Conservation (phyloP, 2,113 vertebrate species). For the Pagrus major region DNA sequence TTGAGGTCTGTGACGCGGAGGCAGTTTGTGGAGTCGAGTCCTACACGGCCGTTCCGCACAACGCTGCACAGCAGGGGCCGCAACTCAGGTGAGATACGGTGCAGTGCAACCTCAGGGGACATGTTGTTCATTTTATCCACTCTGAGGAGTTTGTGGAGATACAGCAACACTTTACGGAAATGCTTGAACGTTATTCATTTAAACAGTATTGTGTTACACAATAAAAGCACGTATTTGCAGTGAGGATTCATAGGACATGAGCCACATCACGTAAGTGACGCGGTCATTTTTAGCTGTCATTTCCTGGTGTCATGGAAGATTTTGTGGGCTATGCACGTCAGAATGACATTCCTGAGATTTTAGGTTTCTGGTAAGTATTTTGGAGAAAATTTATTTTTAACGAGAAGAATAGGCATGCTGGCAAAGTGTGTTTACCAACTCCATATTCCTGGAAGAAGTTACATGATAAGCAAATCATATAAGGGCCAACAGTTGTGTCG, state of each 20-base stretch:
- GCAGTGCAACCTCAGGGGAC: conserved; percentile 95
- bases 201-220: not conserved
- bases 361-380: not conserved
- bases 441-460: not conserved
- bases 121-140: conserved; percentile 85
- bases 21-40: conserved; percentile 95
- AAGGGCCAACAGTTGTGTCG: not conserved
- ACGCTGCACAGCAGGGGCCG: conserved; percentile 94
- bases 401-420: not conserved
- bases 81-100: conserved; percentile 93
- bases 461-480: not conserved
- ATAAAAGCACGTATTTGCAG: not conserved
- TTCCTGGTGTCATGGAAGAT: conserved; percentile 18
- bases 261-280: not conserved
- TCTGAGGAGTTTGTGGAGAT: conserved; percentile 35
- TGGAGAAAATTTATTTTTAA: not conserved
- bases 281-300: not conserved
- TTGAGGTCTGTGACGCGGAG: conserved; percentile 98
- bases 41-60: conserved; percentile 95
- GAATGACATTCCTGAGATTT: not conserved
- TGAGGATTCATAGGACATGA: not conserved
- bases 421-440: not conserved
- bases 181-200: not conserved
- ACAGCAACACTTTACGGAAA: not conserved
- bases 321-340: not conserved